Percentiles rank a stretch among this genome's conserved stretches.
Evolutionary conservation across 1,140 invertebrate genomes (phyloP).

Genomic region (Coenobita brevimanus): DNA sequence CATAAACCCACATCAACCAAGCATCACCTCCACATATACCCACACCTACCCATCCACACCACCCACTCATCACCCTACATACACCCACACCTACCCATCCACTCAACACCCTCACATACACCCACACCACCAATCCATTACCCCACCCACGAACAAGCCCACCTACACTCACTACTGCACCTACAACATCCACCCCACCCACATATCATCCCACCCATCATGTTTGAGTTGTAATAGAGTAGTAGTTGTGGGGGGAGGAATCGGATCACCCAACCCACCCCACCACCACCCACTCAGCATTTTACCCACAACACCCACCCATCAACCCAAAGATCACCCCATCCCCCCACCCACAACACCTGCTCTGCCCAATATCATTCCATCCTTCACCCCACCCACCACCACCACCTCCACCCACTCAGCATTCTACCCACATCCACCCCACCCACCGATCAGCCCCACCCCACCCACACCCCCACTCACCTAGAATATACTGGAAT

Average conservation of each 20-base stretch:
- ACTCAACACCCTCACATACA: neutral
- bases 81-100: no score
- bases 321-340: no score
- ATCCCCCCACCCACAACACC: neutral
- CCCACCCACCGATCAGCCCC: neutral
- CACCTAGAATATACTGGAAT: no score
- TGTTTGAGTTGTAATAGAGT: no score
- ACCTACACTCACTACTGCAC: neutral
- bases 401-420: neutral
- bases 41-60: no score
- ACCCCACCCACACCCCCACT: constrained; percentile 12
- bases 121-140: neutral
- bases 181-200: neutral
- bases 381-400: neutral
- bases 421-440: neutral
- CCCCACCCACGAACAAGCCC: neutral
- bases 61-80: no score
- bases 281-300: no score
- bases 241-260: no score
- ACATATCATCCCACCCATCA: neutral
- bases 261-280: no score
- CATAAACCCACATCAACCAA: no score
- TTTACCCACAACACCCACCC: no score
- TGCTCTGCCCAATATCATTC: neutral
- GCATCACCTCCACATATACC: no score